phyloP scores from a whole-genome alignment of 2,888 invertebrate genomes.

The Eilema caniola region DNA sequence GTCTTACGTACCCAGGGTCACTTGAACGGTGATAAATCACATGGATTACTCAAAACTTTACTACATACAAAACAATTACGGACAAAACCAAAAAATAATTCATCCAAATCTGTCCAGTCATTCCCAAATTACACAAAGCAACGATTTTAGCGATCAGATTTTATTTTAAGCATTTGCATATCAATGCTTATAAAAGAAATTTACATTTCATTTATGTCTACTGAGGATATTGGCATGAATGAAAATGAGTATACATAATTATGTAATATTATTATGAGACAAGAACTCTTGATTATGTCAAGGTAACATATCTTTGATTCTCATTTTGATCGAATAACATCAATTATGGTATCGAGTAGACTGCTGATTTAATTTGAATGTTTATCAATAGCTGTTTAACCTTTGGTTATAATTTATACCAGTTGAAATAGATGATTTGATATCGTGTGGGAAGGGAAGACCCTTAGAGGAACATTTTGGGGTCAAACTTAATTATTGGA shows the following conservation, averaged over 20 bases:
- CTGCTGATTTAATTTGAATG: background rate
- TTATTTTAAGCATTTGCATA: background rate
- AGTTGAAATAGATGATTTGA: background rate
- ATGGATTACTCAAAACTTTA: background rate
- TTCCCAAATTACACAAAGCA: too few species aligned
- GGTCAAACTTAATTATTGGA: too few species aligned
- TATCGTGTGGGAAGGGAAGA: background rate
- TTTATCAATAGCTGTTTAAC: background rate
- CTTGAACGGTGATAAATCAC: background rate
- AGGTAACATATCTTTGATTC: conserved; percentile 1
- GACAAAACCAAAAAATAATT: background rate
- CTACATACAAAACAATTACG: background rate
- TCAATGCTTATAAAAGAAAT: background rate
- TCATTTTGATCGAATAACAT: background rate
- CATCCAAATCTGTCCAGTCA: too few species aligned
- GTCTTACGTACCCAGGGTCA: too few species aligned
- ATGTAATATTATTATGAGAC: background rate
- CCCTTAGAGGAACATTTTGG: too few species aligned
- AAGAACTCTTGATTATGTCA: conserved; percentile 5
- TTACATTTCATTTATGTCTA: background rate
- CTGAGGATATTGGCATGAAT: background rate
- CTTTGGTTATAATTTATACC: background rate
- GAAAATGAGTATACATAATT: background rate
- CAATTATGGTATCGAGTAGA: background rate
- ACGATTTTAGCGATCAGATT: too few species aligned